Evolutionary conservation across 2,888 invertebrate species (phyloP).

Genomic region (Andrena trimmerana): DNA sequence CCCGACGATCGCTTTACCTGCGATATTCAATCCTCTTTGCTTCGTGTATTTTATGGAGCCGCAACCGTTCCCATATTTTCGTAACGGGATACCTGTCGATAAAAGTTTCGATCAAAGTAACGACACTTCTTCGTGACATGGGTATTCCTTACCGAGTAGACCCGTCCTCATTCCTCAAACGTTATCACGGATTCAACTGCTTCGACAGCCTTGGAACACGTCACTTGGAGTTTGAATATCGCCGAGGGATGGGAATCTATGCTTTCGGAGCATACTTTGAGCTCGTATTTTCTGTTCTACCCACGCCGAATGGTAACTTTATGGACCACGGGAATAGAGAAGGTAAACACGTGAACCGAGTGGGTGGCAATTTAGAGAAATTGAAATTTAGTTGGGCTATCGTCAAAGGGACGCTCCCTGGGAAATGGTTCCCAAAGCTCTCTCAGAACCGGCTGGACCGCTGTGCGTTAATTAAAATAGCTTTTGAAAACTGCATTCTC

Average conservation of each 20-base stretch:
- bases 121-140: not conserved
- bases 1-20: too few species aligned
- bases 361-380: not conserved
- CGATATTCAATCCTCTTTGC: too few species aligned
- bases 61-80: not conserved
- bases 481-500: conserved; percentile 48
- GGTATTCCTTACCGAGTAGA: not conserved
- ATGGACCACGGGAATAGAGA: not conserved
- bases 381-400: conserved; percentile 8
- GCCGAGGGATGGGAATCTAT: not conserved
- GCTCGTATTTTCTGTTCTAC: not conserved
- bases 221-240: not conserved
- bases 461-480: conserved; percentile 62
- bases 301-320: not conserved
- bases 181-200: not conserved
- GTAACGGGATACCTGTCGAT: not conserved
- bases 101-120: not conserved
- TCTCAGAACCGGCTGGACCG: not conserved
- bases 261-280: not conserved
- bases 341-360: conserved; percentile 16
- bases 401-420: not conserved
- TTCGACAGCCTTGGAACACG: not conserved
- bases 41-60: too few species aligned
- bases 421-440: not conserved
- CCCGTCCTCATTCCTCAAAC: not conserved